Evolutionary conservation across 2,797 vertebrate species (phyloP).

Genomic region (Crenichthys baileyi): DNA sequence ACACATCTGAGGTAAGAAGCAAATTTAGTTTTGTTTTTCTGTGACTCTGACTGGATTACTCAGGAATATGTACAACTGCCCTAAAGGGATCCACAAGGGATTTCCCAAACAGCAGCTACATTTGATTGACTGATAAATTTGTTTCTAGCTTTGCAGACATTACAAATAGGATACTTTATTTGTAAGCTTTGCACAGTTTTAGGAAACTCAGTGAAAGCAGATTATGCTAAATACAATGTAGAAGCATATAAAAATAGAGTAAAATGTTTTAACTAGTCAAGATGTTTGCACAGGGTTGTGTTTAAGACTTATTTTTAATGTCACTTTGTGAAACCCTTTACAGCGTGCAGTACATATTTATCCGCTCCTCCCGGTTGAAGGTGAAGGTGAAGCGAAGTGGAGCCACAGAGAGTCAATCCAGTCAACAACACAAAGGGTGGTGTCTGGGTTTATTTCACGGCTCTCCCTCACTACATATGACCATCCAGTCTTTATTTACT

Average conservation of each 20-base stretch:
- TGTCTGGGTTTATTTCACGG: constrained; percentile 4
- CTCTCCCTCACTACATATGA: constrained; percentile 20
- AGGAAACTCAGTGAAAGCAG: background rate
- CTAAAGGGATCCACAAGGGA: background rate
- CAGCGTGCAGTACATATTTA: constrained; percentile 9
- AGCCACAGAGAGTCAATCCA: constrained; percentile 17
- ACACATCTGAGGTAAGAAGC: background rate
- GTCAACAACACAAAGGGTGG: constrained; percentile 21
- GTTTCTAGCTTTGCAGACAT: background rate
- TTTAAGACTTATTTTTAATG: background rate
- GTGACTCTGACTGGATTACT: background rate
- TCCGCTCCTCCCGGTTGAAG: constrained; percentile 21
- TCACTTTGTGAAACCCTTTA: background rate
- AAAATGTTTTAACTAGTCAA: background rate
- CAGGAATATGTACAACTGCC: background rate
- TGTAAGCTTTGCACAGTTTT: background rate
- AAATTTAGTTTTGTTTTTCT: background rate
- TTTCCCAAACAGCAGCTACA: background rate
- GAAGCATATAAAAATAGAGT: background rate
- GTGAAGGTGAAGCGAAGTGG: constrained; percentile 20
- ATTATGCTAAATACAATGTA: background rate
- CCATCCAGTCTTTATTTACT: constrained; percentile 43
- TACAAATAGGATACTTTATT: background rate
- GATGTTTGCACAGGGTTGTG: background rate
- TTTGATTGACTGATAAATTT: background rate